Base-by-base conservation (phyloP, 2,888 invertebrate genomes). In the Watsonalla binaria region DNA sequence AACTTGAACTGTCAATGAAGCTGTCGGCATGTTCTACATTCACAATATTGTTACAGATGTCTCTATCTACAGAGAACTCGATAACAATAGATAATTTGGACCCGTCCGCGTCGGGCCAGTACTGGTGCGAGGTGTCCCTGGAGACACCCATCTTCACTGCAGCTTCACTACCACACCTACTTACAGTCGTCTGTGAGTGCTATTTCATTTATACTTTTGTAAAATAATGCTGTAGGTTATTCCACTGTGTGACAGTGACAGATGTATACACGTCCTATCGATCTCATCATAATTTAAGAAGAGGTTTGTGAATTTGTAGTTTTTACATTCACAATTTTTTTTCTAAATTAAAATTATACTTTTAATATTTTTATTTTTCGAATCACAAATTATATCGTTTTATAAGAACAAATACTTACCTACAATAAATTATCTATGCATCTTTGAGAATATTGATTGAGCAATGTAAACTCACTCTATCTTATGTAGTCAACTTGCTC, bases 121-220 rank as follows among this genome's bases (percentile, higher is more conserved):
- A 96, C 86, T 94, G 94, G 77, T 97, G 97, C 80, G 95, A 95
- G 75, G 96, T 96, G 42, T 95, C 96, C 59, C 93, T 95, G 73
- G 94, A 95, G 81, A 94, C 95, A 51, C 96, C 96, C 55, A 96
- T 96, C 82, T 96, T 94, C 84, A 95, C 95, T 48, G 95, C 96
- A 76, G 94, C 95, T 59, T 96, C 96, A 33, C 93, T 94, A 53
- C 93, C 93, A 57, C 94, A 94, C 80, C 93, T 94, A 76, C 92
- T 96, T 69, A 95, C 94, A 75, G 95, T 96, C 63, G 96, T 96
- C 80, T 94, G 96, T 96, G 89, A 93, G 95, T 93, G 60, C 47
- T 54, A 58, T 62, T 57, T 24, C 24, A 4, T 24, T 24, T 24
- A 24, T 24, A 4, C 4, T 24, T 24, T 2, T 24, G 4, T 24